Evolutionary conservation across 1,140 invertebrate species (phyloP).

Genomic region (Leguminivora glycinivorella): DNA sequence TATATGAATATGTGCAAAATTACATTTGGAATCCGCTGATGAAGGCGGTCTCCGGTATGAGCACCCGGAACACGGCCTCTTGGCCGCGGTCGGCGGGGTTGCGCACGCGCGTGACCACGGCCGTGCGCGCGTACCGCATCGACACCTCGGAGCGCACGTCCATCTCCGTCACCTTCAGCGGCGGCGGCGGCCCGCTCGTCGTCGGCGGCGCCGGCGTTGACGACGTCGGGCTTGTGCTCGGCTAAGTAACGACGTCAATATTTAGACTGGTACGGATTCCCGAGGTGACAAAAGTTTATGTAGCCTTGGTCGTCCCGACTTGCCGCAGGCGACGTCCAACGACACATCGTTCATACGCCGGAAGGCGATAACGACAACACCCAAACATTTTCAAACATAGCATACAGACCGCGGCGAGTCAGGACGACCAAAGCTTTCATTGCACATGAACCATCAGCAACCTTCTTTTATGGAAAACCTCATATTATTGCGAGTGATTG

Average conservation of each 20-base stretch:
- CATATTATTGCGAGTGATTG: too few species aligned
- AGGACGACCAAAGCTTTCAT: too few species aligned
- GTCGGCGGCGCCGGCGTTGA: constrained; percentile 25
- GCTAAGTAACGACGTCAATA: not conserved
- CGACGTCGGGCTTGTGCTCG: constrained; percentile 3
- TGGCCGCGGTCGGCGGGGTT: constrained; percentile 80
- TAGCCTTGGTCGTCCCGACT: too few species aligned
- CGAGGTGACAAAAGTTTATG: too few species aligned
- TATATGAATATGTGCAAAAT: constrained; percentile 30
- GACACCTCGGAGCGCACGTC: constrained; percentile 79
- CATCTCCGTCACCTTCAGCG: constrained; percentile 75
- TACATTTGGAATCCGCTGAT: constrained; percentile 83
- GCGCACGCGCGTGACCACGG: constrained; percentile 79
- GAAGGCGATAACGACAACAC: too few species aligned
- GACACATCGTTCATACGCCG: too few species aligned
- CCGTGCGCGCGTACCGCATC: constrained; percentile 81
- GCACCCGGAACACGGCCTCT: constrained; percentile 81
- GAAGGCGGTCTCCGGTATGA: constrained; percentile 83
- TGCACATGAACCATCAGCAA: too few species aligned
- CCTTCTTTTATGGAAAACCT: too few species aligned
- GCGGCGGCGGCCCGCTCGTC: constrained; percentile 45
- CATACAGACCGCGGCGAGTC: too few species aligned
- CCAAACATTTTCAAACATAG: too few species aligned
- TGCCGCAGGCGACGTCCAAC: too few species aligned
- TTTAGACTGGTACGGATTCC: too few species aligned